Conservation (phyloP, 2,888 invertebrate species). For the Cephus rjabovi region DNA sequence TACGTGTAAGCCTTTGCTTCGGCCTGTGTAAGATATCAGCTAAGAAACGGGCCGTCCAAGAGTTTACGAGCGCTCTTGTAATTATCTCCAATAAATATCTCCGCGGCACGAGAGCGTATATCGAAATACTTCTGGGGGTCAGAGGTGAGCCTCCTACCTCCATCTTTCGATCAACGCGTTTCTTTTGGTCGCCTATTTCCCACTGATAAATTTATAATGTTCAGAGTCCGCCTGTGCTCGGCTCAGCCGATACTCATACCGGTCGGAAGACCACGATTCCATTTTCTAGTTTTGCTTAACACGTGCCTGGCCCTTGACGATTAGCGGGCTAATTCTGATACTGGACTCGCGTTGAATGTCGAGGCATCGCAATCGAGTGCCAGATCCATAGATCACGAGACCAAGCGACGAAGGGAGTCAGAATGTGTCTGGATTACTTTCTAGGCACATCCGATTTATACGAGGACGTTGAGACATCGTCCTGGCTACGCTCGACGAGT, state of each 20-base stretch:
- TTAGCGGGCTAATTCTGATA: conserved; percentile 10
- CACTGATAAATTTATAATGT: conserved; percentile 63
- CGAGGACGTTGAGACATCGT: conserved; percentile 54
- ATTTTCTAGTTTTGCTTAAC: not conserved
- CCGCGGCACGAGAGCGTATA: conserved; percentile 63
- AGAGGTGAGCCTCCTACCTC: conserved; percentile 57
- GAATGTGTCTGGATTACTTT: conserved; percentile 2
- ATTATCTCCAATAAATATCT: conserved; percentile 67
- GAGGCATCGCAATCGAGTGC: not conserved
- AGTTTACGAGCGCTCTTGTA: conserved; percentile 66
- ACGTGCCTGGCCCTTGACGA: conserved; percentile 3
- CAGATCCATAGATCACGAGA: not conserved
- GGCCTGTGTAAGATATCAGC: conserved; percentile 62
- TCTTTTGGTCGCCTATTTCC: conserved; percentile 53
- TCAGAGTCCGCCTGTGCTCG: conserved; percentile 26
- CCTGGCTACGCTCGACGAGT: conserved; percentile 51
- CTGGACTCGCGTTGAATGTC: not conserved
- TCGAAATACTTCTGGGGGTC: conserved; percentile 62
- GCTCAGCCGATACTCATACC: not conserved
- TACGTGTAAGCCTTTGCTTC: conserved; percentile 29
- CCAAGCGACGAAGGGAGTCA: not conserved
- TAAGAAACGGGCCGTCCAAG: conserved; percentile 56
- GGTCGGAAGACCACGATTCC: not conserved
- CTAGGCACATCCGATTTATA: conserved; percentile 31
- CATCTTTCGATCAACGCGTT: conserved; percentile 63